phyloP scores from a whole-genome alignment of 1,140 invertebrate genomes.

The Littorina saxatilis region DNA sequence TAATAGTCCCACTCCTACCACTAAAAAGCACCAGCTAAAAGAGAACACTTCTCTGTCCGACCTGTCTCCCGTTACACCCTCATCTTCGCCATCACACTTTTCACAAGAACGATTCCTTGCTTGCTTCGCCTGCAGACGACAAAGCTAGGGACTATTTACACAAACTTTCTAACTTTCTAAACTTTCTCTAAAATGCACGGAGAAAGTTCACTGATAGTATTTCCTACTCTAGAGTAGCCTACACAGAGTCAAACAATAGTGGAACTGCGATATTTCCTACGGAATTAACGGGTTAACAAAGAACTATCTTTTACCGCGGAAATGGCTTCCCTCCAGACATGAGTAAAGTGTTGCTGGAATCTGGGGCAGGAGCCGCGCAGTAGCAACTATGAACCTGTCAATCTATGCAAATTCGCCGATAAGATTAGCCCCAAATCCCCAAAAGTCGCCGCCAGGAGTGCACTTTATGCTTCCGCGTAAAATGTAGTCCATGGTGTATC shows the following conservation, averaged over 20 bases:
- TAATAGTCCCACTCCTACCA: background rate
- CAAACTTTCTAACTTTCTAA: background rate
- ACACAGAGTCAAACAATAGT: background rate
- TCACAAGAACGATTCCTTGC: slow-evolving; percentile 3
- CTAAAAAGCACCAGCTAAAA: background rate
- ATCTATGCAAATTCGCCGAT: slow-evolving; percentile 33
- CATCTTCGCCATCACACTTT: slow-evolving; percentile 29
- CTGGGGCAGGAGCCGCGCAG: slow-evolving; percentile 23
- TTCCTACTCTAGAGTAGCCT: no score
- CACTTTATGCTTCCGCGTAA: slow-evolving; percentile 6
- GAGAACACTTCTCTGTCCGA: background rate
- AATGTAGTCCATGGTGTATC: background rate
- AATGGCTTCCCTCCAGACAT: background rate
- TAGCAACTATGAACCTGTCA: slow-evolving; percentile 16
- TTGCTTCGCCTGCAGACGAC: slow-evolving; percentile 28
- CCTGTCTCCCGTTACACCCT: slow-evolving; percentile 11
- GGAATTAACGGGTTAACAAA: background rate
- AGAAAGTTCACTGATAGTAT: background rate
- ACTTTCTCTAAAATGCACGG: background rate
- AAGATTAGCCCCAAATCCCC: slow-evolving; percentile 12
- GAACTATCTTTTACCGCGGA: slow-evolving; percentile 28
- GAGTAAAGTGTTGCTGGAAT: background rate
- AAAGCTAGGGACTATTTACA: slow-evolving; percentile 33
- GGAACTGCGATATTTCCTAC: background rate
- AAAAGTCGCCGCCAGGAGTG: slow-evolving; percentile 11